phyloP scores from a whole-genome alignment of 2,113 vertebrate genomes.

The Amblyornis subalaris region DNA sequence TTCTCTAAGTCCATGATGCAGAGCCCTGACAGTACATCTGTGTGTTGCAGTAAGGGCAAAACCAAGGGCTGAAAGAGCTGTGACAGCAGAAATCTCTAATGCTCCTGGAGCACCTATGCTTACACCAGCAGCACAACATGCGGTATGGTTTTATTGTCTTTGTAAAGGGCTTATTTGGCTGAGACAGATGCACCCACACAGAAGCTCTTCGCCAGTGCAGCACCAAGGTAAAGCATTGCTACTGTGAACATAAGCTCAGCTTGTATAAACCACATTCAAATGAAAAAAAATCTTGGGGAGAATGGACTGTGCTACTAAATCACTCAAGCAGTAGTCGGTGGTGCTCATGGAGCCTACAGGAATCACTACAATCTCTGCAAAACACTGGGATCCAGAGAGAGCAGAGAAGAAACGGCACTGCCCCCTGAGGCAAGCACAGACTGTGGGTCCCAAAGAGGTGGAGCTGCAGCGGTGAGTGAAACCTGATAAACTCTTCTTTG shows the following conservation, averaged over 20 bases:
- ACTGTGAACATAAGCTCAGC: background rate
- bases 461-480: background rate
- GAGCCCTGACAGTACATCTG: background rate
- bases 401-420: background rate
- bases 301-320: background rate
- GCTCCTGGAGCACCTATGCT: background rate
- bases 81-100: background rate
- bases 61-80: background rate
- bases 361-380: background rate
- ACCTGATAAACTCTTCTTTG: background rate
- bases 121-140: background rate
- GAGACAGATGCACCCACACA: background rate
- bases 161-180: background rate
- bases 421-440: background rate
- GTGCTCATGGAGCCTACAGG: background rate
- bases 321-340: fast-evolving
- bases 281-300: background rate
- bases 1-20: background rate
- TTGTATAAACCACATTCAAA: fast-evolving
- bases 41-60: background rate
- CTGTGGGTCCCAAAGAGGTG: background rate
- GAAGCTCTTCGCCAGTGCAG: background rate
- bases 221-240: background rate
- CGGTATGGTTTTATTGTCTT: background rate
- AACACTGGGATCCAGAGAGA: background rate